Conservation (phyloP, 2,888 invertebrate genomes). For the Reticulitermes lucifugus region DNA sequence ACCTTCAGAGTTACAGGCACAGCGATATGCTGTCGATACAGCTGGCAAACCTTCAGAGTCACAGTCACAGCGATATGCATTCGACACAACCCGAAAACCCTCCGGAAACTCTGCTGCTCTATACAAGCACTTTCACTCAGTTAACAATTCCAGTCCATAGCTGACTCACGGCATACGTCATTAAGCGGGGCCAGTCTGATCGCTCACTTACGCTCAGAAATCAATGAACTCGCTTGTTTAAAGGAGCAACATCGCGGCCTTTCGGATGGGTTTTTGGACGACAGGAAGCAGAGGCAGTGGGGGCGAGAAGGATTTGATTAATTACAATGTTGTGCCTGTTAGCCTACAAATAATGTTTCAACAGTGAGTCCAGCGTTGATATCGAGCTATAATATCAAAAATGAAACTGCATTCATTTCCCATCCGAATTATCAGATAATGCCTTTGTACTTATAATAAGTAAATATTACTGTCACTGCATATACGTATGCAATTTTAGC, state of each 20-base stretch:
- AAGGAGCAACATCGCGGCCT: neutral
- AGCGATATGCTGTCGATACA: no score
- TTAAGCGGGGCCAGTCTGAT: neutral
- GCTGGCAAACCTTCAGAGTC: no score
- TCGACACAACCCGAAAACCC: no score
- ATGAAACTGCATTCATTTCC: neutral
- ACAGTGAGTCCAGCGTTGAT: neutral
- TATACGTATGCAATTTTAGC: neutral
- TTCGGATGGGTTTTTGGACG: neutral
- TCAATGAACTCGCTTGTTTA: neutral
- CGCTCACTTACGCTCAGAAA: constrained; percentile 5
- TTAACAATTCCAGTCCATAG: neutral
- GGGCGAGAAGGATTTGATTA: neutral
- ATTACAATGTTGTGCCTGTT: constrained; percentile 11
- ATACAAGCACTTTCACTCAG: no score
- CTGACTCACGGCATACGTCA: neutral
- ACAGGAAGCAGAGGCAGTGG: neutral
- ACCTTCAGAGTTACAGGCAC: no score
- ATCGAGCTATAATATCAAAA: neutral
- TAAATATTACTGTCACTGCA: neutral
- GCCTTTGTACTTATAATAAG: neutral
- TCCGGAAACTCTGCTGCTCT: no score
- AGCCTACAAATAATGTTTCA: constrained; percentile 6
- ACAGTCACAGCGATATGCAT: no score
- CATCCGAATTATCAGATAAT: constrained; percentile 13